Evolutionary conservation across 2,888 invertebrate species (phyloP).

Genomic region (Lepeophtheirus nordmannii): DNA sequence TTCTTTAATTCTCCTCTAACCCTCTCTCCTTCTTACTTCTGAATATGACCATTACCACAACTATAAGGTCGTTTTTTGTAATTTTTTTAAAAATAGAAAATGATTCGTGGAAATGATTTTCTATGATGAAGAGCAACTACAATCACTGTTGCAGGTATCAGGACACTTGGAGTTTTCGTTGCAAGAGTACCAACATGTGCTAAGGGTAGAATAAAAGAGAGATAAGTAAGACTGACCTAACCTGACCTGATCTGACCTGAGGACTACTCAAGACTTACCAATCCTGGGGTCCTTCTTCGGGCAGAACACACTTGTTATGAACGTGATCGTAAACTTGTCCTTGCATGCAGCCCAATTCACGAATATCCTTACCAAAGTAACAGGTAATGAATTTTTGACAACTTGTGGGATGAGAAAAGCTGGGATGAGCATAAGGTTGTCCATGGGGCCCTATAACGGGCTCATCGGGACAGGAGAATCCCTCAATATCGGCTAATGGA

Average conservation of each 20-base stretch:
- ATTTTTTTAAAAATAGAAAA: not conserved
- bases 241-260: no score
- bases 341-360: conserved; percentile 18
- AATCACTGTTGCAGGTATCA: conserved; percentile 21
- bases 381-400: conserved; percentile 22
- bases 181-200: conserved; percentile 24
- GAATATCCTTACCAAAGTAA: conserved; percentile 23
- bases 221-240: not conserved
- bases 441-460: conserved; percentile 21
- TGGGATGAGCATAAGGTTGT: conserved; percentile 23
- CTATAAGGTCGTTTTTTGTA: not conserved
- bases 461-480: conserved; percentile 23
- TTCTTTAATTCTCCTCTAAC: not conserved
- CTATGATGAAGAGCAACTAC: conserved; percentile 6
- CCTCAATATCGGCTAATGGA: conserved; percentile 18
- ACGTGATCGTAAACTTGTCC: conserved; percentile 17
- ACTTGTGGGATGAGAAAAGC: conserved; percentile 21
- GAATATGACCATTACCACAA: not conserved
- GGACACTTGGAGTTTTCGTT: conserved; percentile 16
- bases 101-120: not conserved
- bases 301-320: conserved; percentile 7
- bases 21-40: not conserved
- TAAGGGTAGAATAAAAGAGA: conserved; percentile 6
- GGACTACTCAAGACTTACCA: no score
- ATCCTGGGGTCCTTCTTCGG: conserved; percentile 23